A percentile compares a stretch with the other conserved stretches of the same genome.
phyloP scores from a whole-genome alignment of 2,113 vertebrate genomes.

The Pseudolaguvia tuberculata region DNA sequence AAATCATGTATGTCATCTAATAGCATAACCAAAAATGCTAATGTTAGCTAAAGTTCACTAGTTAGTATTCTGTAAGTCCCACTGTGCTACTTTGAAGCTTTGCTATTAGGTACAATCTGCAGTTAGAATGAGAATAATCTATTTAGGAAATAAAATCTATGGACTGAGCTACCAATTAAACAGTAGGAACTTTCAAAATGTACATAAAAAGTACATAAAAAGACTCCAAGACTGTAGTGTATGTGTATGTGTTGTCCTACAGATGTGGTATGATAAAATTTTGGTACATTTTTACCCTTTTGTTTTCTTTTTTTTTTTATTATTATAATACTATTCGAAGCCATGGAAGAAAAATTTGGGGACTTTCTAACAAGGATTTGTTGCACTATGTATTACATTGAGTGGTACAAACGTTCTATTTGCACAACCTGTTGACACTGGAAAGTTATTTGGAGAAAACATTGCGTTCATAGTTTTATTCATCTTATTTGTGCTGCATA shows the following conservation, averaged over 20 bases:
- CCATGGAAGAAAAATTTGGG: background rate
- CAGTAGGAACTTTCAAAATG: constrained; percentile 54
- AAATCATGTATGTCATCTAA: background rate
- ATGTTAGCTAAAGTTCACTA: constrained; percentile 11
- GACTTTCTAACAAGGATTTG: constrained; percentile 5
- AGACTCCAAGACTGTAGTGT: constrained; percentile 78
- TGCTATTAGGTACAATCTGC: background rate
- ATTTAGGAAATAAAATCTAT: constrained; percentile 50
- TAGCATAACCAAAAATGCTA: constrained; percentile 21
- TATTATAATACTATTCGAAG: background rate
- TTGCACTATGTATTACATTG: constrained; percentile 25
- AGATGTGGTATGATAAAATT: constrained; percentile 80
- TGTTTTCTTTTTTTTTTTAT: constrained; percentile 30
- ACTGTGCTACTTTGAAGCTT: constrained; percentile 10
- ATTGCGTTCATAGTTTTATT: constrained; percentile 69
- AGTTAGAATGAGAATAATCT: constrained; percentile 45
- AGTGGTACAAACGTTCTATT: constrained; percentile 17
- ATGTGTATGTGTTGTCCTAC: constrained; percentile 85
- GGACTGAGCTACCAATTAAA: constrained; percentile 62
- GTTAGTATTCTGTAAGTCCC: constrained; percentile 33
- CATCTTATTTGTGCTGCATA: constrained; percentile 70
- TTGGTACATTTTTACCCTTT: constrained; percentile 59
- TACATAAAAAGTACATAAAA: constrained; percentile 90
- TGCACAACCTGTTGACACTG: constrained; percentile 31
- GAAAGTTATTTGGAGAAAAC: background rate